phyloP scores from a whole-genome alignment of 1,140 invertebrate genomes.

The Anoplolepis gracilipes region DNA sequence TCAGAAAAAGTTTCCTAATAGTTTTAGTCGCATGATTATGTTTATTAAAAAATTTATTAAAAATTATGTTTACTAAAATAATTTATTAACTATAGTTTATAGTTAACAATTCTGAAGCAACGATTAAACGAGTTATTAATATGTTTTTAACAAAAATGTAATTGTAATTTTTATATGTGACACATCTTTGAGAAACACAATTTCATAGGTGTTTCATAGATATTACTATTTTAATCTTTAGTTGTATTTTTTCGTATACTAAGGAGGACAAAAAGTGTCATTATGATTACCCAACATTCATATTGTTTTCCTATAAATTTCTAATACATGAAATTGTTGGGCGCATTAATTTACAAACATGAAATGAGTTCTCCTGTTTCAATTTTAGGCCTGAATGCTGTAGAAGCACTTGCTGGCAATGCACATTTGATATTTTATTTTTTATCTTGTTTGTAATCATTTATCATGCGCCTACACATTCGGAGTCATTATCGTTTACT shows the following conservation, averaged over 20 bases:
- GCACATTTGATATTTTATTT: slow-evolving; percentile 78
- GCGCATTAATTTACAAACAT: slow-evolving; percentile 14
- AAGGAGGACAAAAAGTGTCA: not conserved
- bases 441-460: slow-evolving; percentile 67
- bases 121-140: slow-evolving; percentile 40
- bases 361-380: slow-evolving; percentile 33
- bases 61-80: slow-evolving; percentile 57
- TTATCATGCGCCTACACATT: slow-evolving; percentile 64
- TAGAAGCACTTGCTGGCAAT: slow-evolving; percentile 84
- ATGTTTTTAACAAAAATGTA: not conserved
- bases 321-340: not conserved
- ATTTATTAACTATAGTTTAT: slow-evolving; percentile 24
- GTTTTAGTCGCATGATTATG: slow-evolving; percentile 57
- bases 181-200: slow-evolving; percentile 1
- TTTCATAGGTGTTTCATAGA: not conserved
- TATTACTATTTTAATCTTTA: slow-evolving; percentile 35
- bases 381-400: slow-evolving; percentile 72
- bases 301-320: not conserved
- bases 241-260: not conserved
- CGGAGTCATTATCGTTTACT: slow-evolving; percentile 29
- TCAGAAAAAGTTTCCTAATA: slow-evolving; percentile 31
- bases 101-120: slow-evolving; percentile 36
- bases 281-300: not conserved
- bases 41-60: slow-evolving; percentile 55
- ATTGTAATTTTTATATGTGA: slow-evolving; percentile 18